These are phyloP conservation scores for Sula dactylatra DNA, from an alignment of 2,113 vertebrate species.

Conservation along the genomic window DNA sequence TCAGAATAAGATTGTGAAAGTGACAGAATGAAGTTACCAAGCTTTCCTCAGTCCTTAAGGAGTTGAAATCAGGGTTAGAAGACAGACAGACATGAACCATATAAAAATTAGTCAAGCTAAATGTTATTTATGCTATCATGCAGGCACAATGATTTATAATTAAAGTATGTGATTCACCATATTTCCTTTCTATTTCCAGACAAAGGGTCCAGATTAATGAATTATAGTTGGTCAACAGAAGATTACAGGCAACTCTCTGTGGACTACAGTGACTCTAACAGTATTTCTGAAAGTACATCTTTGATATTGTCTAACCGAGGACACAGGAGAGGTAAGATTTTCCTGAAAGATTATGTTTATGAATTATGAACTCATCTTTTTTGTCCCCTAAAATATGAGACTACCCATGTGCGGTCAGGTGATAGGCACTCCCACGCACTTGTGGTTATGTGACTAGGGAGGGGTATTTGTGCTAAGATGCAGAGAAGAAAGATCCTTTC, in stretches of 20 bases:
- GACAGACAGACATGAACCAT: not conserved
- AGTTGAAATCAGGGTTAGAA: not conserved
- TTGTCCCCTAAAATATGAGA: not conserved
- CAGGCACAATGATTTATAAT: not conserved
- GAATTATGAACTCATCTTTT: not conserved
- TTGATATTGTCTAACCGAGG: slow-evolving; percentile 45
- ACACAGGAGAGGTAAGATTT: slow-evolving; percentile 23
- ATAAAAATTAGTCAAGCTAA: not conserved
- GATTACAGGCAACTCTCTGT: slow-evolving; percentile 50
- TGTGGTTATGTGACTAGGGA: not conserved
- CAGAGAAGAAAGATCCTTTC: not conserved
- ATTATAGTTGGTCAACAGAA: slow-evolving; percentile 52
- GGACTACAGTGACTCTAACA: slow-evolving; percentile 57
- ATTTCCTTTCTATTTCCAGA: slow-evolving; percentile 19
- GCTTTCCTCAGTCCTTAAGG: not conserved
- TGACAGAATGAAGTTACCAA: not conserved
- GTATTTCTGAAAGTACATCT: slow-evolving; percentile 55
- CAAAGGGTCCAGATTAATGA: slow-evolving; percentile 51
- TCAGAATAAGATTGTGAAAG: not conserved
- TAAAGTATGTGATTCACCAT: not conserved
- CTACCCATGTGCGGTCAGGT: not conserved
- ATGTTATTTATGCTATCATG: not conserved
- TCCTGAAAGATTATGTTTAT: not conserved
- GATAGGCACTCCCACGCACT: not conserved
- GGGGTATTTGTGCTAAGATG: not conserved